Base-by-base conservation (phyloP, 2,888 invertebrate species). In the Diabrotica balteata region DNA sequence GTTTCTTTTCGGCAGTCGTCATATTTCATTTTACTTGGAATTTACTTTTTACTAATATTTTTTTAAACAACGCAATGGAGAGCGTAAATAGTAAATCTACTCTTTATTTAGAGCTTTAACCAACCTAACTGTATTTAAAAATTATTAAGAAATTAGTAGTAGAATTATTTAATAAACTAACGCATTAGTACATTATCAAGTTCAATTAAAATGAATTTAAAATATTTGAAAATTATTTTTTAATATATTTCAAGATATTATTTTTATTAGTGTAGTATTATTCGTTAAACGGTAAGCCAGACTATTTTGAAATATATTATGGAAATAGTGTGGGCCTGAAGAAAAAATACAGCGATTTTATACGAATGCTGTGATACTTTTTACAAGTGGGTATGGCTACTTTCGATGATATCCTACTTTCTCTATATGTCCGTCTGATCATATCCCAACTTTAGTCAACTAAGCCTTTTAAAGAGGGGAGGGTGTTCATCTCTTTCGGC, bases 321-420 rank as follows among this genome's bases (percentile, higher is more conserved):
- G 51, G 45, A 7, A 44, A 51, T 7, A n/a, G 63, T 46, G 52
- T 50, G n/a, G 45, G 55, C 58, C 10, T 43, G 49, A 57, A 52
- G 46, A 58, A 42, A 58, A 64, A 64, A 44, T 73, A 75, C 72
- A 76, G 76, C 77, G 72, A 70, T 66, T 68, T 70, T 72, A 75
- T 58, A 63, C 49, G 58, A 64, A 64, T 52, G 43, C 52, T 76
- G 79, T 79, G 79, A 77, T 78, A 79, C 78, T 79, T 79, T 76
- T 76, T 78, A 77, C 77, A 76, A 79, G 72, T 76, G 76, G 76
- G 77, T 73, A 78, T 75, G 75, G 77, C 79, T 76, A 80, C 80
- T 80, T 80, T 80, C 80, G 77, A 4, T 32, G 32, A 77, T 75
- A 79, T 79, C 79, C 79, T 80, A 80, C 80, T 80, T 80, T 80